These are phyloP conservation scores for Eupithecia dodoneata DNA, from an alignment of 2,888 invertebrate species.

Conservation along the genomic window DNA sequence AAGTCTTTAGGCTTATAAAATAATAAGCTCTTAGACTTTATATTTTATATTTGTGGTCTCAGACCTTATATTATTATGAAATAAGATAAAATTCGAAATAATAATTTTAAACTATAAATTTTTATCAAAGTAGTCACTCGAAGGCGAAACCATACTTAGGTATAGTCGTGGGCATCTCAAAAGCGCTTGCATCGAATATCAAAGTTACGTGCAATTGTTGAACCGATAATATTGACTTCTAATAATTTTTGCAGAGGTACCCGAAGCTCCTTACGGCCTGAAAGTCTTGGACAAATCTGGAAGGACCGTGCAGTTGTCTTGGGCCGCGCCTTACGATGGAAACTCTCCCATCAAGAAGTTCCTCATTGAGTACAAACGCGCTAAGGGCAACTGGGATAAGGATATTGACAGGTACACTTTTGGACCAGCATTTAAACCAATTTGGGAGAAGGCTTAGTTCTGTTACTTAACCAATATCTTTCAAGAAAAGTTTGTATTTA, in stretches of 20 bases:
- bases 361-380: constrained; percentile 95
- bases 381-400: constrained; percentile 88
- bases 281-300: constrained; percentile 96
- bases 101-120: no score
- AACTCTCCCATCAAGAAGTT: constrained; percentile 95
- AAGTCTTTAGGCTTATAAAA: no score
- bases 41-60: no score
- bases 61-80: no score
- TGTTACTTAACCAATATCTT: neutral
- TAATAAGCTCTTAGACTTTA: no score
- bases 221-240: neutral
- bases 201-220: no score
- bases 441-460: neutral
- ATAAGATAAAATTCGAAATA: no score
- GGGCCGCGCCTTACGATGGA: constrained; percentile 96
- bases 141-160: no score
- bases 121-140: no score
- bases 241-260: constrained; percentile 86
- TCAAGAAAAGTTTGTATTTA: neutral
- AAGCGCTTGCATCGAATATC: no score
- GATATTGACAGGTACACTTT: constrained; percentile 88
- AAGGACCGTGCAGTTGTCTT: constrained; percentile 94
- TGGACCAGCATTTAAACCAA: neutral
- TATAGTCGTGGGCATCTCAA: no score
- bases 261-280: constrained; percentile 94